Evolutionary conservation across 2,888 invertebrate genomes (phyloP), one percentile per base, ranked within the genome.

Genomic region (Rapana venosa): DNA sequence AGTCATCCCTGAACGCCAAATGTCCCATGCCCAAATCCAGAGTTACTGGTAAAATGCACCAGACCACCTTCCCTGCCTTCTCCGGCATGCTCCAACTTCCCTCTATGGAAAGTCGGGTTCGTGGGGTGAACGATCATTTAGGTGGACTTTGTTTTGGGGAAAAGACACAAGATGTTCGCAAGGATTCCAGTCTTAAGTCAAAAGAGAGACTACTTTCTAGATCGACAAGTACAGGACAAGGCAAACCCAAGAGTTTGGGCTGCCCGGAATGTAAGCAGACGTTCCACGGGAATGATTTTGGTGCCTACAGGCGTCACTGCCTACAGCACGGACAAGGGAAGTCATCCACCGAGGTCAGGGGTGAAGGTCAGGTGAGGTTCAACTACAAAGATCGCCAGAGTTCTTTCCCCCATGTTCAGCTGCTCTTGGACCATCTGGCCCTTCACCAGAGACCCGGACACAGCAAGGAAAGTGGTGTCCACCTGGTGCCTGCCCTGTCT

Each of bases 201-300:
- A 47, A 47, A 47, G 47, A 47, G 47, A 47, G 47, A 47, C 47
- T 47, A 47, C 47, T 47, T 2, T 47, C 47, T 47, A 47, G 47
- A 47, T 47, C 47, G 2, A 47, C 26, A 47, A 66, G 36, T 22
- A n/a, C 17, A 66, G 70, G 17, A 58, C 61, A 88, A 15, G 92
- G 92, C 35, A 93, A 93, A 74, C 86, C 90, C 87, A 94, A 94
- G 86, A 94, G 88, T 89, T 90, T 95, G 32, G 93, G 94, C 87
- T 95, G 94, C 89, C 94, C 93, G 11, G 93, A 94, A 89, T 95
- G 95, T 92, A 93, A 93, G 15, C 94, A 94, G 89, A 94, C 94
- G 20, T 95, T 95, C 91, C 94, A 94, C 90, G 91, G 94, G 77
- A 95, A 94, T 90, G 95, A 95, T 87, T 95, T 95, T 92, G 94